A percentile compares a stretch with the other conserved stretches of the same genome.
Evolutionary conservation across 2,888 invertebrate genomes (phyloP).

Genomic region (Axea sp.): DNA sequence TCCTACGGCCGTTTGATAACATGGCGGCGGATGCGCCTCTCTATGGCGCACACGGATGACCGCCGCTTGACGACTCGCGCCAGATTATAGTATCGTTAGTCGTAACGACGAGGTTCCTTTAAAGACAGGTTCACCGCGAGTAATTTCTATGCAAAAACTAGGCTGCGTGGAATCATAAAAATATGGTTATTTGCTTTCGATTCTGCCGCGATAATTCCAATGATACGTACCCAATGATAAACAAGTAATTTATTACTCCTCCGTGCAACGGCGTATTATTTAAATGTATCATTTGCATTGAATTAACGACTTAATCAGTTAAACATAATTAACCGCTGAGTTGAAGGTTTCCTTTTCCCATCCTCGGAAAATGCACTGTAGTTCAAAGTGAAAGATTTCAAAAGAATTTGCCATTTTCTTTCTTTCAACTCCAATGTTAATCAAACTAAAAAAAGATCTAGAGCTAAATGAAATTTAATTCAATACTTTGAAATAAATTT

Average conservation of each 20-base stretch:
- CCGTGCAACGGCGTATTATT: not conserved
- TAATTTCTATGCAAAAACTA: conserved; percentile 59
- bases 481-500: too few species aligned
- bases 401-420: too few species aligned
- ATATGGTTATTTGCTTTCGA: conserved; percentile 51
- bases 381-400: too few species aligned
- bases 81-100: conserved; percentile 64
- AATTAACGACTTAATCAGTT: too few species aligned
- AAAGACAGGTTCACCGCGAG: conserved; percentile 43
- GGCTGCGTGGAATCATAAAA: conserved; percentile 41
- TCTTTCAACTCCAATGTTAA: too few species aligned
- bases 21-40: conserved; percentile 70
- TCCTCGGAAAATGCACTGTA: too few species aligned
- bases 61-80: conserved; percentile 60
- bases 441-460: too few species aligned
- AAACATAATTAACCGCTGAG: too few species aligned
- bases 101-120: conserved; percentile 59
- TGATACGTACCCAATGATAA: conserved; percentile 30
- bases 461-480: too few species aligned
- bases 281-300: not conserved
- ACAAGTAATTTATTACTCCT: conserved; percentile 11
- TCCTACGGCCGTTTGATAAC: conserved; percentile 74
- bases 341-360: too few species aligned
- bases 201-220: conserved; percentile 40
- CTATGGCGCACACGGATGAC: conserved; percentile 56